A percentile compares a stretch with the other conserved stretches of the same genome.
These are phyloP conservation scores for Florisuga fusca DNA, from an alignment of 2,797 vertebrate species.

Conservation along the genomic window DNA sequence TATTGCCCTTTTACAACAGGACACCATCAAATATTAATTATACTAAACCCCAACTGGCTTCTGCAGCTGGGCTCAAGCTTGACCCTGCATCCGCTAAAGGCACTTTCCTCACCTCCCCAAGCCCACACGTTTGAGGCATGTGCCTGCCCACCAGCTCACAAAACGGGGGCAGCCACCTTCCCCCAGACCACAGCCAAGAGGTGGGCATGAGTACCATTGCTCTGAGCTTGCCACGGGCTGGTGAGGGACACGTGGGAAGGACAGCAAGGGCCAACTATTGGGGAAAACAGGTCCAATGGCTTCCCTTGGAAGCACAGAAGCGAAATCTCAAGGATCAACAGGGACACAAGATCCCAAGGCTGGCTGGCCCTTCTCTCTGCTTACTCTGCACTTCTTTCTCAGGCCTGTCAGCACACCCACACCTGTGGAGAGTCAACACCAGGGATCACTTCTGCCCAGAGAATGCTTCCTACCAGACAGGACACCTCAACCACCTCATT, in stretches of 20 bases:
- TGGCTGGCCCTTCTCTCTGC: neutral
- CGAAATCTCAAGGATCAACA: neutral
- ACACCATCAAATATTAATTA: neutral
- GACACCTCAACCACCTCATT: neutral
- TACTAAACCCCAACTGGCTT: neutral
- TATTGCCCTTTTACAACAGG: neutral
- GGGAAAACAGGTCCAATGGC: neutral
- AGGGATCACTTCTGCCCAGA: neutral
- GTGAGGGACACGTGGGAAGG: accelerated
- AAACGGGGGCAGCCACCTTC: neutral
- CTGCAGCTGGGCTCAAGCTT: neutral
- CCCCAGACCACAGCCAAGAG: neutral
- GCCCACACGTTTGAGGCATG: neutral
- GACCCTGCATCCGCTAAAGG: neutral
- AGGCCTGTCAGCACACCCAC: neutral
- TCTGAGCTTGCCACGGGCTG: neutral
- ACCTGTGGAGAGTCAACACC: neutral
- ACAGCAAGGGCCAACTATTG: neutral
- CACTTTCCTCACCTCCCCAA: neutral
- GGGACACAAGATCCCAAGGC: neutral
- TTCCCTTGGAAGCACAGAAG: neutral
- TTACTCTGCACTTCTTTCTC: neutral
- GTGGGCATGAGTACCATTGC: neutral
- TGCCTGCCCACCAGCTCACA: neutral
- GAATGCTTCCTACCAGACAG: neutral